Conservation (phyloP, 2,113 vertebrate genomes). For the Lagenorhynchus albirostris region DNA sequence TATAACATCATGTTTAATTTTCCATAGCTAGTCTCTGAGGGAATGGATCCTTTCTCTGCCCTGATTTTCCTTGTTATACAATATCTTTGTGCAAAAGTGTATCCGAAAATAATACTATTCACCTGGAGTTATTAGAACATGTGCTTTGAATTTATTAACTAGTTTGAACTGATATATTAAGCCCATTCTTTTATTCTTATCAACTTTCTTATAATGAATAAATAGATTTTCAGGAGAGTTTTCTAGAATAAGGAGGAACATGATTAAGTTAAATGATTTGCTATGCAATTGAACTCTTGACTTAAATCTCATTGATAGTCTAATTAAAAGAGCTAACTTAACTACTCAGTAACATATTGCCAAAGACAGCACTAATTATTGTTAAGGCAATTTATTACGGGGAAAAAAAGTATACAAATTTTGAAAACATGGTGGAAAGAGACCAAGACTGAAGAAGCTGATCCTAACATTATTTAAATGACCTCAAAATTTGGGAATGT, state of each 20-base stretch:
- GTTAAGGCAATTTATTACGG: not conserved
- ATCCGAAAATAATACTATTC: not conserved
- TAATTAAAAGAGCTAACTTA: not conserved
- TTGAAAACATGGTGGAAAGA: not conserved
- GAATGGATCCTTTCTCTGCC: not conserved
- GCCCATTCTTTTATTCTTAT: not conserved
- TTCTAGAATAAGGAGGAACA: not conserved
- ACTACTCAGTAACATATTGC: not conserved
- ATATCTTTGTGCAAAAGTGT: not conserved
- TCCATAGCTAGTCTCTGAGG: not conserved
- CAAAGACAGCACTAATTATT: not conserved
- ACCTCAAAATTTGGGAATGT: not conserved
- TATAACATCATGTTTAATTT: not conserved
- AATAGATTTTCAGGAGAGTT: not conserved
- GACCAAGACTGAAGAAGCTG: not conserved
- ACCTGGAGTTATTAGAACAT: not conserved
- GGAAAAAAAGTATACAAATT: not conserved
- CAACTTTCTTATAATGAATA: not conserved
- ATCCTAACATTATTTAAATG: not conserved
- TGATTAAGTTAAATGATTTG: not conserved
- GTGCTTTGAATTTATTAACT: not conserved
- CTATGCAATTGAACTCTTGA: not conserved
- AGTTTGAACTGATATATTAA: not conserved
- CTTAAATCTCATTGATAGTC: not conserved
- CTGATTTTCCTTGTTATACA: not conserved